Percentiles rank a stretch among this genome's conserved stretches.
These are phyloP conservation scores for Geodia barretti DNA, from an alignment of 37 sponge, comb jelly and placozoan genomes.

Conservation along the genomic window DNA sequence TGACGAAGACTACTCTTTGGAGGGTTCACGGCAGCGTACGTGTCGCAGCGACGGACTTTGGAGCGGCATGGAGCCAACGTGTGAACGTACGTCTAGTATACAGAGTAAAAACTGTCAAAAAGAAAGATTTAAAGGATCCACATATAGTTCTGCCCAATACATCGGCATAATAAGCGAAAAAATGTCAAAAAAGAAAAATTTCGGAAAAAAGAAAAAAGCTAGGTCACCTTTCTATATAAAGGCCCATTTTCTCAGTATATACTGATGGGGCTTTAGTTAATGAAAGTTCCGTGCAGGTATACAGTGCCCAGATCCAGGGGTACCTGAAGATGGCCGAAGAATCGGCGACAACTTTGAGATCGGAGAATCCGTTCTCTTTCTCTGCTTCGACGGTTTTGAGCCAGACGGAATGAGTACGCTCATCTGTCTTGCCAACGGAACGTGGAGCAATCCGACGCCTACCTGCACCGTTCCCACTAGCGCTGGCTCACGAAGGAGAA, in stretches of 20 bases:
- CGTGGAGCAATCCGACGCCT: conserved; percentile 59
- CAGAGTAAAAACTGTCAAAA: neutral
- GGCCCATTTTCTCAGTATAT: neutral
- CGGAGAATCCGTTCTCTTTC: conserved; percentile 37
- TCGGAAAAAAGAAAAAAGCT: neutral
- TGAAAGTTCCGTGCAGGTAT: no score
- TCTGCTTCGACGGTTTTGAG: conserved; percentile 68
- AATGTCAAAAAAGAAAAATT: neutral
- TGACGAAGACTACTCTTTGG: conserved; percentile 34
- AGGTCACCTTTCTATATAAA: neutral
- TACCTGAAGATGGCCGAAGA: conserved; percentile 38
- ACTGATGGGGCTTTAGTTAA: no score
- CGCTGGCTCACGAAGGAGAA: neutral
- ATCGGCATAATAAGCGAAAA: neutral
- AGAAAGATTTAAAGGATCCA: no score
- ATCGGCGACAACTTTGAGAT: conserved; percentile 16
- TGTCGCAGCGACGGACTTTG: conserved; percentile 16
- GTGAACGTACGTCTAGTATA: conserved; percentile 32
- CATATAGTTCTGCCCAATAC: neutral
- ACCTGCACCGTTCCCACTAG: conserved; percentile 39
- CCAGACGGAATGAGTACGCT: conserved; percentile 31
- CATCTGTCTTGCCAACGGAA: conserved; percentile 50
- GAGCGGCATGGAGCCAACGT: conserved; percentile 23
- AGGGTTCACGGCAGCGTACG: conserved; percentile 12
- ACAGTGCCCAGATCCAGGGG: conserved; percentile 68